These are phyloP conservation scores for Linnaemya tessellans DNA, from an alignment of 2,888 invertebrate species.

Conservation along the genomic window DNA sequence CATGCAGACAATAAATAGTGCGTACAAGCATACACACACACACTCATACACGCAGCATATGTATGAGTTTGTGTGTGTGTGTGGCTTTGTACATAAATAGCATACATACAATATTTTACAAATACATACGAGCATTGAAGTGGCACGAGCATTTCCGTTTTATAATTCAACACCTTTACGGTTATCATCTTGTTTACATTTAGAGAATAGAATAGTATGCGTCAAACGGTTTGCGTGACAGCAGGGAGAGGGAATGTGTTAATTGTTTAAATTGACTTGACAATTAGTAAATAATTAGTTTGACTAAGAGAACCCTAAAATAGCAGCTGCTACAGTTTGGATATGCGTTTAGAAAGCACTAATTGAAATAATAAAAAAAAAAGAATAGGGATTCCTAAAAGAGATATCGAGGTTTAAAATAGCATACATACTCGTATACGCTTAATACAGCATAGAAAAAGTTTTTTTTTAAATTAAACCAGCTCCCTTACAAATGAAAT, in stretches of 20 bases:
- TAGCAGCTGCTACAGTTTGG: neutral
- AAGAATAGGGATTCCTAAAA: neutral
- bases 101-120: neutral
- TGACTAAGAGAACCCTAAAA: neutral
- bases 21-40: too few species aligned
- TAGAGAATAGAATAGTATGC: neutral
- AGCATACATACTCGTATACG: too few species aligned
- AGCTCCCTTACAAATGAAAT: too few species aligned
- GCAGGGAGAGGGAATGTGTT: neutral
- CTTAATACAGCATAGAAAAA: too few species aligned
- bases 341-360: neutral
- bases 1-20: constrained; percentile 2
- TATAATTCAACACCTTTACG: neutral
- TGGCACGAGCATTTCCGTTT: neutral
- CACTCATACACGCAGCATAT: neutral
- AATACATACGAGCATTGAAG: neutral
- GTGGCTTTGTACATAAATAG: neutral
- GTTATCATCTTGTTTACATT: neutral
- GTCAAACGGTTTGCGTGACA: neutral
- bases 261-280: constrained; percentile 25
- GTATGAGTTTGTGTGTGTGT: neutral
- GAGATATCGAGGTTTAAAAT: too few species aligned
- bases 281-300: constrained; percentile 30
- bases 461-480: too few species aligned
- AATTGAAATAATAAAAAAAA: neutral